phyloP scores from a whole-genome alignment of 1,140 invertebrate species.

The Drosophila busckii region DNA sequence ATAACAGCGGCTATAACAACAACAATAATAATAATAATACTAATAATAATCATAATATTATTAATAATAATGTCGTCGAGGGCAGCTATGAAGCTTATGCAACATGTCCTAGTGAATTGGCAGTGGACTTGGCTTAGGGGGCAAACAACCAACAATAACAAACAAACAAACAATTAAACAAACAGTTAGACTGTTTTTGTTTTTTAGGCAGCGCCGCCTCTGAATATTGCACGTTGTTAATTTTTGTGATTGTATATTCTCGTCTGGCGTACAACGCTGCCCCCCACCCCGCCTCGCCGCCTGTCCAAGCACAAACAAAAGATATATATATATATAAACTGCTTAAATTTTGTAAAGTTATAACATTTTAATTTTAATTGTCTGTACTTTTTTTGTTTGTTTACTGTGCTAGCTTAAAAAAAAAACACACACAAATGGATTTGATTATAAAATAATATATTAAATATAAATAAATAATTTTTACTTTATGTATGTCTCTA shows the following conservation, averaged over 20 bases:
- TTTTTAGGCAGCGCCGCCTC: slow-evolving; percentile 22
- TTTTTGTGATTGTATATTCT: slow-evolving; percentile 79
- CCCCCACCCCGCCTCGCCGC: neutral
- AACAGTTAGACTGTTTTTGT: slow-evolving; percentile 28
- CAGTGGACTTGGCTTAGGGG: slow-evolving; percentile 49
- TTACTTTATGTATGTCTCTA: no score
- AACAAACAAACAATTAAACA: slow-evolving; percentile 12
- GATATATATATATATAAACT: no score
- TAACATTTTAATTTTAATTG: slow-evolving; percentile 22
- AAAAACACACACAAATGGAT: slow-evolving; percentile 10
- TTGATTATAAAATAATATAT: slow-evolving; percentile 31
- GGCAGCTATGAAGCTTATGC: slow-evolving; percentile 38
- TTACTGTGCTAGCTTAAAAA: slow-evolving; percentile 28
- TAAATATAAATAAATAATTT: no score
- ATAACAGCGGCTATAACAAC: slow-evolving; percentile 14
- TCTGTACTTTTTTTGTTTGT: slow-evolving; percentile 67
- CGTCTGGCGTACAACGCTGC: slow-evolving; percentile 34
- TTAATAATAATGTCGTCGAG: slow-evolving; percentile 3
- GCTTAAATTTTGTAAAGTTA: no score
- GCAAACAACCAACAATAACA: slow-evolving; percentile 9
- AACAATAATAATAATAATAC: slow-evolving; percentile 3
- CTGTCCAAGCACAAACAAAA: neutral
- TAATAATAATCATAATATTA: neutral
- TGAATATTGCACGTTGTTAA: slow-evolving; percentile 78
- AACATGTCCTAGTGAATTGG: slow-evolving; percentile 55